Base-by-base conservation (phyloP, 2,113 vertebrate species). In the Acrocephalus kingi region DNA sequence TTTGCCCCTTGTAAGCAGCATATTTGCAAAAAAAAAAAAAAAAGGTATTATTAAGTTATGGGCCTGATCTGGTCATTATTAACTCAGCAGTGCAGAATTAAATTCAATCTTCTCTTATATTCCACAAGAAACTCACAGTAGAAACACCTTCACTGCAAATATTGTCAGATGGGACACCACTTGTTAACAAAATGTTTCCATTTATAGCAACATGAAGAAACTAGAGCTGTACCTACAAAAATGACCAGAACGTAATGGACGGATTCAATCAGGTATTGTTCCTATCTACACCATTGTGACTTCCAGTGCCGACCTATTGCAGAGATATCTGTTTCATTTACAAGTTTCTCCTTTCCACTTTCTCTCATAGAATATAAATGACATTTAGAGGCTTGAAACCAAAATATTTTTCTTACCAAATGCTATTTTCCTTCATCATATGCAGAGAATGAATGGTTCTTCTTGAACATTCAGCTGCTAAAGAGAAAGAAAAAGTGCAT, bases 341-440 rank as follows among this genome's bases (percentile, higher is more conserved):
- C 49, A 77, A 86, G 28, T n/a, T 45, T 78, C 39, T 86, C 39
- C 48, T 59, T 83, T 63, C 54, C 66, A 82, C 55, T 63, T 88
- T 94, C 72, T 72, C 48, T 93, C 69, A 51, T 6, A 61, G 79
- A 87, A 66, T 93, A 82, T 31, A 95, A 93, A 89, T 62, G 45
- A 12, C 39, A 92, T 85, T 68, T 61, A 39, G 90, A 95, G 92
- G 81, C 84, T 59, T 80, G 83, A 94, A 94, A 94, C 24, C 6
- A 13, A 95, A 97, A 59, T 12, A 85, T 94, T 97, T 96, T 96
- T 94, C 82, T 96, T 95, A 96, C 94, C 95, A 95, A 94, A 95
- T 76, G 81, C 90, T 94, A 86, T 66, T 95, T 94, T 83, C 86
- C 84, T 78, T 94, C 93, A 92, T 94, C 92, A 54, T 69, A 82